Conservation (phyloP, 1,140 invertebrate species). For the Neoseiulus cucumeris region DNA sequence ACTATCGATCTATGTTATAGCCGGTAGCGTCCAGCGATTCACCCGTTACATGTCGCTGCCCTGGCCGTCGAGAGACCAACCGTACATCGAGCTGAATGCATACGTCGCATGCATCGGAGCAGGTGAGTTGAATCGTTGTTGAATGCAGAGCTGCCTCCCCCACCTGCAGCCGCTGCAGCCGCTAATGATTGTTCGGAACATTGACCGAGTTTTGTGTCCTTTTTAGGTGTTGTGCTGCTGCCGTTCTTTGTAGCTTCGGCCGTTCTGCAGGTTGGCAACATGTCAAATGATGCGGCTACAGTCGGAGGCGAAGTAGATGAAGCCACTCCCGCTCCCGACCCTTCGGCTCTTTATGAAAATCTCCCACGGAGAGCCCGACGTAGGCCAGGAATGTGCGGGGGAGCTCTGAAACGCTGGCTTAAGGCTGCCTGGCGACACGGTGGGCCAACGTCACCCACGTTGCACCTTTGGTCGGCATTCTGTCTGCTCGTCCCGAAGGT, state of each 20-base stretch:
- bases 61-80: constrained; percentile 40
- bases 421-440: constrained; percentile 45
- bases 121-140: no score
- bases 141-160: no score
- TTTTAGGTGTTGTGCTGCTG: constrained; percentile 39
- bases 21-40: constrained; percentile 38
- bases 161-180: no score
- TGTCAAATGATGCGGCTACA: constrained; percentile 61
- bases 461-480: constrained; percentile 55
- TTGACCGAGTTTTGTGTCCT: neutral
- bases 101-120: constrained; percentile 18
- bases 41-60: constrained; percentile 38
- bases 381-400: constrained; percentile 15
- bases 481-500: constrained; percentile 56
- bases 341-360: constrained; percentile 11
- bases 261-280: constrained; percentile 53
- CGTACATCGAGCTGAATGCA: constrained; percentile 25
- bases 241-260: constrained; percentile 52
- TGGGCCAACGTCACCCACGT: constrained; percentile 52
- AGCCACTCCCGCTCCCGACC: constrained; percentile 21
- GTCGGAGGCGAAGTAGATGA: constrained; percentile 30
- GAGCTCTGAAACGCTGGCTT: constrained; percentile 14
- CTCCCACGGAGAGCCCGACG: constrained; percentile 9
- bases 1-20: constrained; percentile 34
- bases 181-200: no score